Percentiles rank a stretch among this genome's conserved stretches.
These are phyloP conservation scores for Marisa cornuarietis DNA, from an alignment of 1,140 invertebrate genomes.

Conservation along the genomic window DNA sequence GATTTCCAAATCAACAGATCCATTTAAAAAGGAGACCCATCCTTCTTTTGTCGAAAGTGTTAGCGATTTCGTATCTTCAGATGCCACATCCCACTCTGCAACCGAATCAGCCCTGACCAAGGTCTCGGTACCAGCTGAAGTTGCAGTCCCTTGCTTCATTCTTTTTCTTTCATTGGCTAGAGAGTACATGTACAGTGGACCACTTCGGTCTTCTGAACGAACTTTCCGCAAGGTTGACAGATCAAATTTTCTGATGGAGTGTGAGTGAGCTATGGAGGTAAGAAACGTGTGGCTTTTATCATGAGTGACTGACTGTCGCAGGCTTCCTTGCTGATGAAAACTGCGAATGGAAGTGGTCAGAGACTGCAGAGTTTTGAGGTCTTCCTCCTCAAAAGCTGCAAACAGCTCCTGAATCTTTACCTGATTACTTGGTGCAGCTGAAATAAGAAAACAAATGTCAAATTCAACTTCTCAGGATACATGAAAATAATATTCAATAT, in stretches of 20 bases:
- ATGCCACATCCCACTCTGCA: background rate
- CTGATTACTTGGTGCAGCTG: constrained; percentile 10
- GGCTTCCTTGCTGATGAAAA: constrained; percentile 33
- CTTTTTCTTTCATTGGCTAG: constrained; percentile 1
- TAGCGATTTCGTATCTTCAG: constrained; percentile 5
- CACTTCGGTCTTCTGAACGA: constrained; percentile 31
- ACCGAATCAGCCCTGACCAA: background rate
- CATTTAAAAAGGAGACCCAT: background rate
- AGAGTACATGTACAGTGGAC: constrained; percentile 43
- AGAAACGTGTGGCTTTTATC: constrained; percentile 34
- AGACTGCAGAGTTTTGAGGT: constrained; percentile 36
- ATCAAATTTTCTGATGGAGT: constrained; percentile 46
- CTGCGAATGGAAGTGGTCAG: constrained; percentile 38
- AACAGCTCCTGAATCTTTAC: constrained; percentile 40
- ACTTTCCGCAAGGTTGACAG: constrained; percentile 30
- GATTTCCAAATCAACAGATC: background rate
- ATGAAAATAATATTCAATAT: constrained; percentile 1
- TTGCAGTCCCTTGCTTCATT: background rate
- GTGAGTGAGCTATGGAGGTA: constrained; percentile 17
- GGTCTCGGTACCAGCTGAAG: background rate
- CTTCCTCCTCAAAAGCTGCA: constrained; percentile 47
- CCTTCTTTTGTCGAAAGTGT: background rate
- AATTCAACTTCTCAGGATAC: background rate
- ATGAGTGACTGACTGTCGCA: constrained; percentile 34
- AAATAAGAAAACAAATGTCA: constrained; percentile 1